A percentile compares a stretch with the other conserved stretches of the same genome.
Conservation (phyloP, 2,113 vertebrate genomes). For the Dicentrarchus labrax region DNA sequence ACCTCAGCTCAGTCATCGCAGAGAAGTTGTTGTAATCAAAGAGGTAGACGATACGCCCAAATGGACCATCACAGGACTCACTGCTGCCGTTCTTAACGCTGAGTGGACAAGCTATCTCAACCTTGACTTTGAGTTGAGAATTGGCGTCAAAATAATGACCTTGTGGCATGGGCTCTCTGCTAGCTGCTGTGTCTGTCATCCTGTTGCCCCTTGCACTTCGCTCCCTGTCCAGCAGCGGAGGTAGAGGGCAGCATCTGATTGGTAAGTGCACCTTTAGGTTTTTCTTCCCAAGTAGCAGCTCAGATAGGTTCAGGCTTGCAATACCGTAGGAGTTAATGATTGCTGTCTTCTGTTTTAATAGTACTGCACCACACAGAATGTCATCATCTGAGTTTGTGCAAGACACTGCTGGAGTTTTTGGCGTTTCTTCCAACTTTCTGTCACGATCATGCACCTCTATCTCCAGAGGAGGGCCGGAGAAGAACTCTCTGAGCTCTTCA, state of each 20-base stretch:
- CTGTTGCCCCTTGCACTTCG: constrained; percentile 22
- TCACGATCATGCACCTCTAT: constrained; percentile 91
- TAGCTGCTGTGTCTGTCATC: not conserved
- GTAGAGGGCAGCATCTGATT: constrained; percentile 76
- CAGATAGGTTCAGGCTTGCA: constrained; percentile 83
- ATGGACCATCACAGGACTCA: constrained; percentile 52
- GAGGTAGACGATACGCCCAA: constrained; percentile 85
- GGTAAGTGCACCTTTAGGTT: constrained; percentile 78
- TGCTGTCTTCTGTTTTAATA: constrained; percentile 2
- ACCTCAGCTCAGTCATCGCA: constrained; percentile 75
- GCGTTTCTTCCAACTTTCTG: constrained; percentile 66
- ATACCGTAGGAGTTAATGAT: constrained; percentile 81
- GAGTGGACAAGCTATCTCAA: constrained; percentile 84
- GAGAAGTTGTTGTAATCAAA: constrained; percentile 73
- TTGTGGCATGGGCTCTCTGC: constrained; percentile 56
- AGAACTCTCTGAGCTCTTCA: constrained; percentile 80
- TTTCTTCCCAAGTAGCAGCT: constrained; percentile 83
- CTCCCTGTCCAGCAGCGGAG: constrained; percentile 9
- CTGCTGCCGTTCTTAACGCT: fast-evolving
- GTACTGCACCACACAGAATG: constrained; percentile 50
- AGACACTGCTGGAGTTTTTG: constrained; percentile 64
- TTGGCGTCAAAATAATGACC: constrained; percentile 85
- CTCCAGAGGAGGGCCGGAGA: constrained; percentile 86
- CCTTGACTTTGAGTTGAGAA: constrained; percentile 85
- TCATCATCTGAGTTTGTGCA: constrained; percentile 72